Evolutionary conservation across 2,888 invertebrate species (phyloP), one percentile per base, ranked within the genome.

Genomic region (Ormyrus thymus): DNA sequence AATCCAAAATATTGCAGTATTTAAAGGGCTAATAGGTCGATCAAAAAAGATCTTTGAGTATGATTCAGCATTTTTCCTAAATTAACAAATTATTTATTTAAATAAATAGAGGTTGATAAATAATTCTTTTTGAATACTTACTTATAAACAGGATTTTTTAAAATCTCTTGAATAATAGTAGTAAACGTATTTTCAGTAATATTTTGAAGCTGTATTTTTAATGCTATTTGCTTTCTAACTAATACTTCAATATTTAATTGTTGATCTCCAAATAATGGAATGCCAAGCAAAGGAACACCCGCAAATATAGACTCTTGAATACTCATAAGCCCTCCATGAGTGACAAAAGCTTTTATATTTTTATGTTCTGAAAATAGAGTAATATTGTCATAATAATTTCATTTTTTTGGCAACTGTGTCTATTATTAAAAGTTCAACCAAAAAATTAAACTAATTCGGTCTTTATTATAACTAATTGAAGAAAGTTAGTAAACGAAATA

Each of bases 111-210:
- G 29, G 29, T 29, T 29, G 29, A 29, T 29, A 0, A 29, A 3
- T 3, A 3, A 29, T 29, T 29, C 3, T 29, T 29, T 29, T 29
- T 4, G 29, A 29, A 29, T 58, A 74, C 59, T 78, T 76, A 87
- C 82, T 84, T 89, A 80, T 91, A 91, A 9, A 83, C 85, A 0
- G 89, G 89, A 80, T 92, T 87, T 1, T 84, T 81, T 11, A 91
- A 79, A 48, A 92, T 83, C 11, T 86, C 82, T n/a, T 88, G 84
- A 1, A 92, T 83, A 55, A 89, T 89, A 1, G 82, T 72, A 2
- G 87, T 85, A 58, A 92, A 76, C 7, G 86, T 86, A 11, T 89
- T 85, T 55, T 87, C 87, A 0, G 89, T 90, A 1, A 92, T 69
- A 10, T 82, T 66, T 11, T 81, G 9, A 48, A 79, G 72, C 69